Percentiles rank a stretch among this genome's conserved stretches.
phyloP scores from a whole-genome alignment of 2,888 invertebrate species.

The Drosophila suboccidentalis region DNA sequence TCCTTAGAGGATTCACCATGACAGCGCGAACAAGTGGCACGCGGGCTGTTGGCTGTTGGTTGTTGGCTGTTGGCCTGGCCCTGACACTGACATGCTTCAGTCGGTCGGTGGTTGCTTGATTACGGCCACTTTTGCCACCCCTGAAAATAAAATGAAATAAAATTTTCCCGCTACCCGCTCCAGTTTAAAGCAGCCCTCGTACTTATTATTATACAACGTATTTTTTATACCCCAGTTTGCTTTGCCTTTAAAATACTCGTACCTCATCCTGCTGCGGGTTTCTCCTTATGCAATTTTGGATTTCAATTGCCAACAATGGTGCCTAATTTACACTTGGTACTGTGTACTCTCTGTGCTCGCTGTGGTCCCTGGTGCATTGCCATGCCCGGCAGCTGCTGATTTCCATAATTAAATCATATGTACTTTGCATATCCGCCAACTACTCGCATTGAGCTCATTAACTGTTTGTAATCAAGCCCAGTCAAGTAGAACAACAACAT shows the following conservation, averaged over 20 bases:
- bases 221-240: not conserved
- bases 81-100: constrained; percentile 54
- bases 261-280: constrained; percentile 12
- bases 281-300: constrained; percentile 37
- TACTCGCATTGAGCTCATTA: constrained; percentile 74
- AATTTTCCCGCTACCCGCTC: constrained; percentile 17
- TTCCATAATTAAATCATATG: constrained; percentile 78
- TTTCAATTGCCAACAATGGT: constrained; percentile 71
- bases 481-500: constrained; percentile 40
- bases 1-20: constrained; percentile 83
- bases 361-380: constrained; percentile 64
- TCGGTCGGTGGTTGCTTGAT: constrained; percentile 58
- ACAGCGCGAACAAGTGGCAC: constrained; percentile 80
- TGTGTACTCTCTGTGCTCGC: not conserved
- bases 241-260: constrained; percentile 27
- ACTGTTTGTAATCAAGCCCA: constrained; percentile 62
- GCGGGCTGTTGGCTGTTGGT: constrained; percentile 45
- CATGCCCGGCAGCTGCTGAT: constrained; percentile 42
- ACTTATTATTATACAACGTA: not conserved
- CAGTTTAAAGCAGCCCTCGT: constrained; percentile 53
- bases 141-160: constrained; percentile 5
- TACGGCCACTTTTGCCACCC: constrained; percentile 42
- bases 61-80: not conserved
- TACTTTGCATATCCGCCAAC: constrained; percentile 73
- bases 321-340: constrained; percentile 58